A percentile compares a stretch with the other conserved stretches of the same genome.
phyloP scores from a whole-genome alignment of 2,888 invertebrate species.

The Eilema caniola region DNA sequence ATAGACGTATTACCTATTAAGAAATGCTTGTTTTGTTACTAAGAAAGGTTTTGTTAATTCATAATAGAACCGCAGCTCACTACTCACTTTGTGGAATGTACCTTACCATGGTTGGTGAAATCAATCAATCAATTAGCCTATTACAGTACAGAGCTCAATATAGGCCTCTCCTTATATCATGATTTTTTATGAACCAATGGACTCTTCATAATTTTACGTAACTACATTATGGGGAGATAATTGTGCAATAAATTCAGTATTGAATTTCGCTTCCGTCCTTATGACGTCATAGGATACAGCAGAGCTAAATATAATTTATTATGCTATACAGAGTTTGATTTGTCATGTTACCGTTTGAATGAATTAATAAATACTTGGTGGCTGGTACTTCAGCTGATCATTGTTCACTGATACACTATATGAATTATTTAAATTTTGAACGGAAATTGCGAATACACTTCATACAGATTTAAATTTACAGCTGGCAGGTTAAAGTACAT shows the following conservation, averaged over 20 bases:
- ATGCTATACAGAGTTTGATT: slow-evolving; percentile 12
- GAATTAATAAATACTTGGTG: background rate
- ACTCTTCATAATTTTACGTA: too few species aligned
- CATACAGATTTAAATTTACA: background rate
- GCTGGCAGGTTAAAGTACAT: background rate
- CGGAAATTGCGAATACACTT: slow-evolving; percentile 20
- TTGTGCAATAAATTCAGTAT: background rate
- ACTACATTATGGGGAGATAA: background rate
- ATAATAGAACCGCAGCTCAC: too few species aligned
- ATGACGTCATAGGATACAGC: slow-evolving; percentile 2
- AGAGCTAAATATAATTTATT: slow-evolving; percentile 7
- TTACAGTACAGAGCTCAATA: too few species aligned
- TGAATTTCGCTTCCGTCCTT: background rate
- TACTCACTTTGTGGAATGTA: too few species aligned
- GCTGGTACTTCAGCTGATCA: slow-evolving; percentile 12
- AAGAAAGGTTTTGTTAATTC: too few species aligned
- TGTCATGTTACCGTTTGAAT: slow-evolving; percentile 17
- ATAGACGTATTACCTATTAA: background rate
- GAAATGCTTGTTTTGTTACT: too few species aligned
- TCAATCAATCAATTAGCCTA: too few species aligned
- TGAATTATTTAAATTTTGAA: slow-evolving; percentile 22
- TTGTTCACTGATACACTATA: slow-evolving; percentile 20
- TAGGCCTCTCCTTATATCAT: too few species aligned
- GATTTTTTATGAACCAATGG: too few species aligned
- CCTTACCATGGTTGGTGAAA: too few species aligned